Percentiles rank a stretch among this genome's conserved stretches.
These are phyloP conservation scores for Stratiomys singularior DNA, from an alignment of 2,888 invertebrate species.

Conservation along the genomic window DNA sequence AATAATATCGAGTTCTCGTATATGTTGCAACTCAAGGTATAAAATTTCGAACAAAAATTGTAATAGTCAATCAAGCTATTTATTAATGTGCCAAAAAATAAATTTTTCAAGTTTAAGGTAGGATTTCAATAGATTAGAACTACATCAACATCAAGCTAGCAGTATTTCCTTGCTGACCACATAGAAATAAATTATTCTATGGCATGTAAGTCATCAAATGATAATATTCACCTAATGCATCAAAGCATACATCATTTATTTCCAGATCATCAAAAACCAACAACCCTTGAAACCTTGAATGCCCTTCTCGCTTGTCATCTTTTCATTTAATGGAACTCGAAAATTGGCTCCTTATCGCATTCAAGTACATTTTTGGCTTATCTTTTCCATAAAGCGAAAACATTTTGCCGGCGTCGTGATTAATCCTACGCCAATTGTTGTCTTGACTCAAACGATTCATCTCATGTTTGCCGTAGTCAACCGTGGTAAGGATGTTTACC, in stretches of 20 bases:
- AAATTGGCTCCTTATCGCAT: conserved; percentile 41
- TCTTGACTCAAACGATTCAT: conserved; percentile 34
- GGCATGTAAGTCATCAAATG: no score
- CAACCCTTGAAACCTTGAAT: conserved; percentile 23
- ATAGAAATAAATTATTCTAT: no score
- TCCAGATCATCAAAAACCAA: conserved; percentile 43
- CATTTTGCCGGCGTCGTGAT: conserved; percentile 41
- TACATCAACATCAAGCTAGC: no score
- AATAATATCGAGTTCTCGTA: no score
- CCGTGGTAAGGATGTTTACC: background rate
- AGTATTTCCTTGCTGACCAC: no score
- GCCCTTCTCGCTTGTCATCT: conserved; percentile 29
- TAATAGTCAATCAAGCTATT: no score
- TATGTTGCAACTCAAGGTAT: no score
- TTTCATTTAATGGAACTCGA: conserved; percentile 39
- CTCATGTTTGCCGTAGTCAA: conserved; percentile 12
- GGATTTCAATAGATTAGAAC: no score
- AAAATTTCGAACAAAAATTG: no score
- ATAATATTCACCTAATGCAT: conserved; percentile 16
- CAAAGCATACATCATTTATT: conserved; percentile 33
- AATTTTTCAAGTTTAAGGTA: no score
- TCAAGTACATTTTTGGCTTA: conserved; percentile 29
- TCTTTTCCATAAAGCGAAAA: conserved; percentile 42
- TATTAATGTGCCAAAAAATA: no score
- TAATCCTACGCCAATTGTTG: conserved; percentile 44